These are phyloP conservation scores for Chromobotia macracanthus DNA, from an alignment of 2,797 vertebrate species.

Conservation along the genomic window DNA sequence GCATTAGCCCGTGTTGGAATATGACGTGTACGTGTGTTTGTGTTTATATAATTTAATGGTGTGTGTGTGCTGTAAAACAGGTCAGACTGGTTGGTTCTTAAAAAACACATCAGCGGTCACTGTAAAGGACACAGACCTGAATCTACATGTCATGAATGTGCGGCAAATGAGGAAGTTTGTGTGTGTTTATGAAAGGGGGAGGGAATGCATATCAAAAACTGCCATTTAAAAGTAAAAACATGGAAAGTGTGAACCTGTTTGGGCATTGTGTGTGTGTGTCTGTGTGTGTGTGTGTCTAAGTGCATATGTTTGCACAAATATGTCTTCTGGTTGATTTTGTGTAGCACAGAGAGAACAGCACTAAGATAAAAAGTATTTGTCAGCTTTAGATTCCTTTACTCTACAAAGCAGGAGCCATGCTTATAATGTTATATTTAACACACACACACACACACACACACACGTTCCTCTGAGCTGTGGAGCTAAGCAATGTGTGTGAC, in stretches of 20 bases:
- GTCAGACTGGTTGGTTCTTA: constrained; percentile 44
- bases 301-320: constrained; percentile 20
- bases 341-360: constrained; percentile 1
- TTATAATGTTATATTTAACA: constrained; percentile 36
- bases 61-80: constrained; percentile 37
- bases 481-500: constrained; percentile 18
- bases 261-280: not conserved
- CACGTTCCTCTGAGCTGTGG: constrained; percentile 13
- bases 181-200: not conserved
- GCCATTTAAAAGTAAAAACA: constrained; percentile 28
- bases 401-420: not conserved
- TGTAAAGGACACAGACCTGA: constrained; percentile 45
- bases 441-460: not conserved
- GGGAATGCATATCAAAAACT: constrained; percentile 22
- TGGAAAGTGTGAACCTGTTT: not conserved
- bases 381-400: constrained; percentile 10
- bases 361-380: not conserved
- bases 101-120: constrained; percentile 41
- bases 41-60: constrained; percentile 35
- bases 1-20: constrained; percentile 53
- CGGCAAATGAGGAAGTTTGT: constrained; percentile 19
- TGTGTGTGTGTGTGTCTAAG: not conserved
- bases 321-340: constrained; percentile 32
- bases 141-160: constrained; percentile 45
- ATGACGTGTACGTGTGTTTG: constrained; percentile 18